Base-by-base conservation (phyloP, 1,140 invertebrate species). In the Chironomus striatipennis region DNA sequence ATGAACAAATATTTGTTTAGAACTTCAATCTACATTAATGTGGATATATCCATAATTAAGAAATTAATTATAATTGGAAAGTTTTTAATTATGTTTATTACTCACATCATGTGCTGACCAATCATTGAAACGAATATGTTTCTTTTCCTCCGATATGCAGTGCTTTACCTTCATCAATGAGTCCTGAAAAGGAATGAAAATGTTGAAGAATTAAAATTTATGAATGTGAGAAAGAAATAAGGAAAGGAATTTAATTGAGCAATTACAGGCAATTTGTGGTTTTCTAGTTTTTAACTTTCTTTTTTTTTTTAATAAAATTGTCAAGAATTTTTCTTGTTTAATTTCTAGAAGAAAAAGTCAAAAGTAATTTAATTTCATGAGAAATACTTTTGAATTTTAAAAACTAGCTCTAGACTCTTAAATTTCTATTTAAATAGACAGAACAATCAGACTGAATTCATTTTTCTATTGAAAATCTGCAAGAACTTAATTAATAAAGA, bases 1-100 rank as follows among this genome's bases (percentile, higher is more conserved):
- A 99, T 84, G 80, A 99, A 97, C 74, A 99, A 85, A 83, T 99
- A 92, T 84, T 96, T 97, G 82, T 99, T 99, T 57, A 99, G 85
- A 20, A 96, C 85, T 85, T 99, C 97, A 84, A 99, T 98, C 96
- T 98, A 84, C 75, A 57, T 75, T 73, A 73, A 75, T 18, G 43
- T 43, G n/a, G n/a, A n/a, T n/a, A 34, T 34, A 34, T 34, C 24
- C 24, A 34, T 34, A 34, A 34, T 34, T 34, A 73, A 77, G 17
- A 21, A 76, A 74, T 21, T 20, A 74, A 70, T 5, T 34, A 43
- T 21, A 20, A 72, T 34, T 73, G 10, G 8, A 15, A 57, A 12
- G 6, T n/a, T n/a, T n/a, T 75, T 20, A 75, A 73, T 73, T 75
- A 42, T 75, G 20, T 67, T 17, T 73, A 74, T 42, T 75, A 87